These are phyloP conservation scores for Apocheima hispidaria DNA, from an alignment of 2,888 invertebrate species.

Conservation along the genomic window DNA sequence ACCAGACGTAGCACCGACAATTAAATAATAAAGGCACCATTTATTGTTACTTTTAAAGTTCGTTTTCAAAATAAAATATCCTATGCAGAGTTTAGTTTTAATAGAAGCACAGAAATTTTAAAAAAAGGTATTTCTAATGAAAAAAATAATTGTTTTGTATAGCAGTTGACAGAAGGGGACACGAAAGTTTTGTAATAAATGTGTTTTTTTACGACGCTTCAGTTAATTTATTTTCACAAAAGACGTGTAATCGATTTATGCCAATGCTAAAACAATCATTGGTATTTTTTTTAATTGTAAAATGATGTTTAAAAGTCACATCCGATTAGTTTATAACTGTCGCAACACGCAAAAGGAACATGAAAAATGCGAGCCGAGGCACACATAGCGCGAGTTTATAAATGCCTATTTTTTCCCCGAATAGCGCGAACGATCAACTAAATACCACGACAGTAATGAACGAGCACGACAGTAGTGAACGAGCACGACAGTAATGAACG, in stretches of 20 bases:
- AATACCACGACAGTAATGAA: not conserved
- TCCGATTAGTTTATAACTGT: not conserved
- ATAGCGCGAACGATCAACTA: not conserved
- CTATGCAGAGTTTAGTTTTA: not conserved
- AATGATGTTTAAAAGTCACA: not conserved
- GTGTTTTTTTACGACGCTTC: too few species aligned
- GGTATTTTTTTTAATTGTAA: too few species aligned
- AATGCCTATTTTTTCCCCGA: not conserved
- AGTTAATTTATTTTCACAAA: too few species aligned
- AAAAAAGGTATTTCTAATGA: too few species aligned
- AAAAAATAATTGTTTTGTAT: too few species aligned
- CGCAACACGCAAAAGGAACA: not conserved
- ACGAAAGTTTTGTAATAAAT: too few species aligned
- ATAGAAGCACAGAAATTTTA: too few species aligned
- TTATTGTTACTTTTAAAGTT: constrained; percentile 28
- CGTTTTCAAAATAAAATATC: constrained; percentile 2
- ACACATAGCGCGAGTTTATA: not conserved
- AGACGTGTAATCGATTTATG: too few species aligned
- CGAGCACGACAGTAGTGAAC: too few species aligned
- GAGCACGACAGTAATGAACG: not conserved
- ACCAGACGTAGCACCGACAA: constrained; percentile 35
- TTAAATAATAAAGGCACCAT: constrained; percentile 38
- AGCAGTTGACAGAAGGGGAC: too few species aligned
- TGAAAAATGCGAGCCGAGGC: not conserved
- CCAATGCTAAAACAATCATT: not conserved